Evolutionary conservation across 2,888 invertebrate genomes (phyloP), one percentile per base, ranked within the genome.

Genomic region (Melanostoma mellinum): DNA sequence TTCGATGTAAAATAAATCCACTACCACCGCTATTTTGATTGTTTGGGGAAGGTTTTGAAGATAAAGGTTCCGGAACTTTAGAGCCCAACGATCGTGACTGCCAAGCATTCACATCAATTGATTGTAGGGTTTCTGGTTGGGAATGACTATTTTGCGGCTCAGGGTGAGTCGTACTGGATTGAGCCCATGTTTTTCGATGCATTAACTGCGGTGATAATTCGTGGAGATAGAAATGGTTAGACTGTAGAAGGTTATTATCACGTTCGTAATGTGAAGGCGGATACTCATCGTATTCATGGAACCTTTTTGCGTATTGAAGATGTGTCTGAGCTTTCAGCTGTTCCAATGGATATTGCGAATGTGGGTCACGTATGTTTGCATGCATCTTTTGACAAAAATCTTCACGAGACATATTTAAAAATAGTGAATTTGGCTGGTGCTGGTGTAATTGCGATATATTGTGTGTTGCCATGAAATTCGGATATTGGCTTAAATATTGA

Each of bases 191-290:
- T 87, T 95, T 92, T 6, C 95, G 91, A 89, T 93, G 94, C 67
- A 92, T 88, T 89, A 91, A 88, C 90, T 91, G 90, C 91, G 93
- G 92, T 33, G 90, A 88, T 85, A 93, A 93, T 88, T 96, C 95
- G 89, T 96, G 96, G 87, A 96, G 92, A 91, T 95, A 96, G 91
- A 96, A 96, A 90, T 95, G 95, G 86, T 93, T 92, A 80, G 93
- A 92, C 86, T 90, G 90, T 53, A 88, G 88, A 30, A 88, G 88
- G 61, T 87, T 88, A 20, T 87, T 90, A 85, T 82, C 90, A 87
- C 87, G 69, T 89, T 84, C 87, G 68, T 85, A 86, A 55, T 86
- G 86, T 55, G 86, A 82, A 68, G 86, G 86, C 87, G 89, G 90
- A 87, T 91, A 91, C 65, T 92, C 91, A 86, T 91, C 91, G 73